Evolutionary conservation across 2,888 invertebrate genomes (phyloP), one percentile per base, ranked within the genome.

Genomic region (Epinotia nisella): DNA sequence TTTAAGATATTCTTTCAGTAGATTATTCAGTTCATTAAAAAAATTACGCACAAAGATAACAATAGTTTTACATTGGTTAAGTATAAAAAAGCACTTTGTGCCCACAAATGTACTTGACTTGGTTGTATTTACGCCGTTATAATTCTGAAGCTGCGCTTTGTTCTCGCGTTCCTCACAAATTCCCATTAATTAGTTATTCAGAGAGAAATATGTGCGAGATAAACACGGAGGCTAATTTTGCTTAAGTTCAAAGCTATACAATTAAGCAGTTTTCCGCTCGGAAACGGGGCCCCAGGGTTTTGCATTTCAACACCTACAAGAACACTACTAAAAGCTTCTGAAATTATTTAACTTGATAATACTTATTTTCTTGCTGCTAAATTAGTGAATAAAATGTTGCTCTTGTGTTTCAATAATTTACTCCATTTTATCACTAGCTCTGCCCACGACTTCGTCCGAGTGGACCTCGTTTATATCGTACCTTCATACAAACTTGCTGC

Each of bases 201-300:
- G 45, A 24, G 19, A 62, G 61, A 72, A 72, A 62, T 62, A 72
- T 72, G 67, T 58, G 39, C 45, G 61, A 62, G 24, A 68, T 68
- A 68, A 68, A 72, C 72, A 68, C 62, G 39, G 55, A 71, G 59
- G 67, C 67, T 72, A 56, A 72, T 62, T 67, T 67, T 56, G 35
- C 61, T 67, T 49, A 67, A 72, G 61, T 67, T 67, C 45, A 59
- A 64, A 59, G 73, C 73, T 73, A 68, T 73, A 73, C 64, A 69
- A 73, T 73, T 73, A 73, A 69, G 64, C 62, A 73, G 69, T 73
- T 62, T 68, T 64, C 69, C 64, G 62, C 68, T 58, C 67, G 49
- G 61, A 56, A 73, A 69, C 69, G 68, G 68, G 39, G 64, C 73
- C 64, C 68, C 68, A 45, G 69, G 69, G 73, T 59, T 51, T 69